Evolutionary conservation across 2,113 vertebrate genomes (phyloP).

Genomic region (Nesospiza acunhae): DNA sequence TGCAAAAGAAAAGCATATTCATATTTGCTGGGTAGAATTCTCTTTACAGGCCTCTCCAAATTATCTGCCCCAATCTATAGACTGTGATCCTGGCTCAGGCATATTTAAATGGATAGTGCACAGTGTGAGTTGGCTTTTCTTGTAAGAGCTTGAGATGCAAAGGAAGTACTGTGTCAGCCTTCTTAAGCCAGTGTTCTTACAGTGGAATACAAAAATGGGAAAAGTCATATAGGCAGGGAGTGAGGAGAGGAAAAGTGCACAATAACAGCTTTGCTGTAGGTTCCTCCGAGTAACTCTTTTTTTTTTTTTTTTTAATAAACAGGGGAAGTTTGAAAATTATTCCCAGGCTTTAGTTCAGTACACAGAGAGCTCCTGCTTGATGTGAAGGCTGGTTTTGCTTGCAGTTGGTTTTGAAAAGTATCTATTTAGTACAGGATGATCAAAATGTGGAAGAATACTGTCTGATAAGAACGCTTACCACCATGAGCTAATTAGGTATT

Average conservation of each 20-base stretch:
- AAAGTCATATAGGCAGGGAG: neutral
- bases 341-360: neutral
- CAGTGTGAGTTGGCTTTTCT: neutral
- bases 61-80: neutral
- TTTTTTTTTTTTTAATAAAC: neutral
- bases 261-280: neutral
- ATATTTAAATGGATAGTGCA: neutral
- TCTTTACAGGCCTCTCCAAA: neutral
- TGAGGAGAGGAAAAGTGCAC: neutral
- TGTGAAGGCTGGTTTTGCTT: neutral
- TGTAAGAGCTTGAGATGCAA: neutral
- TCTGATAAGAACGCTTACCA: neutral
- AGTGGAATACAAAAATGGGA: neutral
- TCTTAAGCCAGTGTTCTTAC: neutral
- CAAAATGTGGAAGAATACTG: neutral
- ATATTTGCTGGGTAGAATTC: neutral
- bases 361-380: neutral
- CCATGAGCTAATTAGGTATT: neutral
- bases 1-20: neutral
- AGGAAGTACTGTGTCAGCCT: neutral
- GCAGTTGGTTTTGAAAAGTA: neutral
- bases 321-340: neutral
- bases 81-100: neutral
- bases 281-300: neutral
- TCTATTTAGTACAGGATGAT: neutral